Evolutionary conservation across 2,888 invertebrate species (phyloP).

Genomic region (Atrina japonica): DNA sequence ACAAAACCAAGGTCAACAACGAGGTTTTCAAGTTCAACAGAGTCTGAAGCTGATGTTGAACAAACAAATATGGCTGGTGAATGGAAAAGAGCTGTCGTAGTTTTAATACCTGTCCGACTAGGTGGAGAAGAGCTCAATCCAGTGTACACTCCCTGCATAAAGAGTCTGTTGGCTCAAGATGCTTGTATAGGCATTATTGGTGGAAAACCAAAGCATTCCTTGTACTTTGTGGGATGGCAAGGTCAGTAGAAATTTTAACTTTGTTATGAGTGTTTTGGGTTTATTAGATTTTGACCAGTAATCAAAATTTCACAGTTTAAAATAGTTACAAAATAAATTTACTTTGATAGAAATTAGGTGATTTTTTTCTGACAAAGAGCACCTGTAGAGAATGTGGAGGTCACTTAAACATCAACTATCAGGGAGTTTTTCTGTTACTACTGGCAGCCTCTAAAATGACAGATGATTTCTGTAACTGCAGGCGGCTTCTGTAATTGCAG

Average conservation of each 20-base stretch:
- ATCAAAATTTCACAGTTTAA: too few relatives aligned
- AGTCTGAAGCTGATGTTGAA: constrained; percentile 35
- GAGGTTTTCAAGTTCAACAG: constrained; percentile 39
- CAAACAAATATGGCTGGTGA: not conserved
- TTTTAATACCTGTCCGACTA: constrained; percentile 91
- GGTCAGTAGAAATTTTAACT: constrained; percentile 81
- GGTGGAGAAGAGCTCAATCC: constrained; percentile 93
- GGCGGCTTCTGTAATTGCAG: too few relatives aligned
- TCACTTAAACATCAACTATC: too few relatives aligned
- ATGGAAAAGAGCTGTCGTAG: constrained; percentile 83
- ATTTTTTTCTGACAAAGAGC: not conserved
- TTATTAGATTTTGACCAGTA: too few relatives aligned
- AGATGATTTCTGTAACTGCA: too few relatives aligned
- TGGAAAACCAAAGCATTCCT: constrained; percentile 94
- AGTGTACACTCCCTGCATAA: constrained; percentile 91
- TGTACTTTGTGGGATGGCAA: constrained; percentile 96
- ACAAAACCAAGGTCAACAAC: constrained; percentile 54
- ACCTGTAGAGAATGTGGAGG: too few relatives aligned
- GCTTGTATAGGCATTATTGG: constrained; percentile 95
- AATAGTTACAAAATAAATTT: not conserved
- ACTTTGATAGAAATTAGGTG: not conserved
- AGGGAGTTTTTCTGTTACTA: too few relatives aligned
- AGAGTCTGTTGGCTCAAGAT: constrained; percentile 89
- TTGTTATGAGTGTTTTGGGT: not conserved
- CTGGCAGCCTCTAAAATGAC: too few relatives aligned